Conservation (phyloP, 2,113 vertebrate genomes). For the Rutilus rutilus region DNA sequence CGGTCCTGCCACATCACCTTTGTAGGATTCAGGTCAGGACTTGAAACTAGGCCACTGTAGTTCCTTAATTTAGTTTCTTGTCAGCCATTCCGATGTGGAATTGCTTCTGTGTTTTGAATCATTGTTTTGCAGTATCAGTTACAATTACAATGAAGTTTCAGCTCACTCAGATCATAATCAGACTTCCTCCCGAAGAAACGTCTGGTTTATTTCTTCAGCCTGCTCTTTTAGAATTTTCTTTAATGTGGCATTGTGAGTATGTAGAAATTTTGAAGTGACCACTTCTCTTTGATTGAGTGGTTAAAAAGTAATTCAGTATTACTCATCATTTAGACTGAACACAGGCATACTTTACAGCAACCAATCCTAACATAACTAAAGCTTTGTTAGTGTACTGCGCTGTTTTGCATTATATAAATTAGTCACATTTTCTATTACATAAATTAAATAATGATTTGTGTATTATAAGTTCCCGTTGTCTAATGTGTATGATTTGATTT, state of each 20-base stretch:
- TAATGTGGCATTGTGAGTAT: neutral
- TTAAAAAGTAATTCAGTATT: too few relatives aligned
- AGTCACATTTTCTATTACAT: too few relatives aligned
- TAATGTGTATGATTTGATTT: too few relatives aligned
- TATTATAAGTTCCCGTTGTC: too few relatives aligned
- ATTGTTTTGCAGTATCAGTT: neutral
- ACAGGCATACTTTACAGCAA: too few relatives aligned
- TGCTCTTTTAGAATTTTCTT: neutral
- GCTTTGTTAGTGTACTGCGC: too few relatives aligned
- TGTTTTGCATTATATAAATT: too few relatives aligned
- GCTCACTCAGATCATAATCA: neutral
- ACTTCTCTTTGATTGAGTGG: too few relatives aligned
- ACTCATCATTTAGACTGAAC: too few relatives aligned
- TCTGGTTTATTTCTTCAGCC: neutral
- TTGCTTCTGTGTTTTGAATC: neutral
- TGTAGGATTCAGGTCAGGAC: constrained; percentile 15
- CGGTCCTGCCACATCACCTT: constrained; percentile 3
- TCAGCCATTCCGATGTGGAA: neutral
- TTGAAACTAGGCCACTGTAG: constrained; percentile 14
- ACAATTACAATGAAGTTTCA: neutral
- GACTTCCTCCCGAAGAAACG: neutral
- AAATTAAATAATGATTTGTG: too few relatives aligned
- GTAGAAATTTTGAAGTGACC: too few relatives aligned
- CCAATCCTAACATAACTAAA: too few relatives aligned
- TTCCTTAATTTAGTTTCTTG: constrained; percentile 19